Conservation (phyloP, 2,113 vertebrate genomes). For the Syngnathus typhle region DNA sequence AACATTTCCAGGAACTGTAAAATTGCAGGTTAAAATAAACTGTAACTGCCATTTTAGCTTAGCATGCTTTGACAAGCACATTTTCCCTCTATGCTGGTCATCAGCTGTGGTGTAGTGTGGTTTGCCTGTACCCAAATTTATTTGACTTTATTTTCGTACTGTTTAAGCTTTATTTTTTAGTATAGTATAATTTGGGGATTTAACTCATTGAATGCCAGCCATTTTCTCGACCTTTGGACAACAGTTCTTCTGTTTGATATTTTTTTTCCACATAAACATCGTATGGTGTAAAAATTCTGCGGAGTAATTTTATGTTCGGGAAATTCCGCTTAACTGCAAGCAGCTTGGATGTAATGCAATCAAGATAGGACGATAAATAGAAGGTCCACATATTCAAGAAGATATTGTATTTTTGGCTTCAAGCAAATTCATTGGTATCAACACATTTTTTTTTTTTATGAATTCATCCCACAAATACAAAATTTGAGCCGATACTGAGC, state of each 20-base stretch:
- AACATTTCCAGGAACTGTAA: slow-evolving; percentile 29
- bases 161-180: neutral
- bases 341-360: neutral
- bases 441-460: too few species aligned
- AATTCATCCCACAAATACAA: neutral
- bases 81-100: too few species aligned
- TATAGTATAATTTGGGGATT: neutral
- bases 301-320: neutral
- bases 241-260: neutral
- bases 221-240: neutral
- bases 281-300: neutral
- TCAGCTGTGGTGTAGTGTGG: too few species aligned
- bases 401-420: neutral
- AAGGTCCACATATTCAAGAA: neutral
- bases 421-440: neutral
- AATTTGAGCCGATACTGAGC: neutral
- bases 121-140: too few species aligned
- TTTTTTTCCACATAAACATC: neutral
- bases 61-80: too few species aligned
- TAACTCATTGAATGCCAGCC: neutral
- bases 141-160: too few species aligned
- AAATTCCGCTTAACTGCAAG: neutral
- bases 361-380: neutral
- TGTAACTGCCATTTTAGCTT: slow-evolving; percentile 13
- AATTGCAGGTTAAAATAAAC: slow-evolving; percentile 24